phyloP scores from a whole-genome alignment of 2,888 invertebrate species.

The Graphium colonna region DNA sequence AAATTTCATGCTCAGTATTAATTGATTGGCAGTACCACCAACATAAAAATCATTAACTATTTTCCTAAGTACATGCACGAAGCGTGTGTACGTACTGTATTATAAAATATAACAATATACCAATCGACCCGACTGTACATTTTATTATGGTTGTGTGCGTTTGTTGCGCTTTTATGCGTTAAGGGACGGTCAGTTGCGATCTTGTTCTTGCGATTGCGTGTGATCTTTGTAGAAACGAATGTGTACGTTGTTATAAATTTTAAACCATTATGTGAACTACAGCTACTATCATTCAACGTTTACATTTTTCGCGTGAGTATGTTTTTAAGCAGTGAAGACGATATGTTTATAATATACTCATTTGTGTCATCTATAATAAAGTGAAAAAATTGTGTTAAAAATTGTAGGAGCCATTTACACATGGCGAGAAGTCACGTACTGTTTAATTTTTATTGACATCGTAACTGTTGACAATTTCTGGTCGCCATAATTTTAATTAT shows the following conservation, averaged over 20 bases:
- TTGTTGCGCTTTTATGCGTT: constrained; percentile 16
- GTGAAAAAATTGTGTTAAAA: constrained; percentile 18
- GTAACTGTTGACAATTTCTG: constrained; percentile 23
- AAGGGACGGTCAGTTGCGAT: constrained; percentile 13
- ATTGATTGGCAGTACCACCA: constrained; percentile 28
- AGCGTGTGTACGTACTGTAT: constrained; percentile 5
- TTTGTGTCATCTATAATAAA: constrained; percentile 18
- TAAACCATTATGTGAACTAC: constrained; percentile 4
- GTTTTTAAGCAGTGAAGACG: constrained; percentile 1
- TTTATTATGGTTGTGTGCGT: constrained; percentile 6
- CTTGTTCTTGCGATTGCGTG: constrained; percentile 15
- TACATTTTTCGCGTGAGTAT: constrained; percentile 9
- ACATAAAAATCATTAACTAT: constrained; percentile 20
- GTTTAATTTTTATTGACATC: constrained; percentile 37
- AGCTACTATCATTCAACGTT: background rate
- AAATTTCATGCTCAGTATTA: constrained; percentile 6
- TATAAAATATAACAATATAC: constrained; percentile 16
- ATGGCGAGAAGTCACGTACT: constrained; percentile 77
- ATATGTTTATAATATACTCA: constrained; percentile 13
- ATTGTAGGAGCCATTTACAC: constrained; percentile 73
- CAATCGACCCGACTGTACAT: constrained; percentile 7
- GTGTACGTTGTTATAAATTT: constrained; percentile 8
- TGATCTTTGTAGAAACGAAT: constrained; percentile 5
- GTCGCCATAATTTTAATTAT: constrained; percentile 16
- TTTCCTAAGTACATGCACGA: constrained; percentile 8